Evolutionary conservation across 1,140 invertebrate species (phyloP), one percentile per base, ranked within the genome.

Genomic region (Delia radicum): DNA sequence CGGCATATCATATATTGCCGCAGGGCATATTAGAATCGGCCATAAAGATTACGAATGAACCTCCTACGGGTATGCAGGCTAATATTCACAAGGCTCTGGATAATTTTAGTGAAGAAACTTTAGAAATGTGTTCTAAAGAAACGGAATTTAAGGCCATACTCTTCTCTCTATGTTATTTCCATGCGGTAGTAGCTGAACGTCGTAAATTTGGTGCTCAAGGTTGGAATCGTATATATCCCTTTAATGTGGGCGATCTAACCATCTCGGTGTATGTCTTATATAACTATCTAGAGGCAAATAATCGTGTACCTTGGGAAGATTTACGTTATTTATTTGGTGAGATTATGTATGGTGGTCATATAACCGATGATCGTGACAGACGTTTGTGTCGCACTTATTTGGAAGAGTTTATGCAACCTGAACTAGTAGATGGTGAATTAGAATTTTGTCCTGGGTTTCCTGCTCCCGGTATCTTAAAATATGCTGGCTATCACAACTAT

Each of bases 311-410:
- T 0, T 98, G 95, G 94, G 95, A 97, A 84, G 96, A 98, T 88
- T 87, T 98, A 73, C 89, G 96, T 5, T 98, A 98, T 85, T 88
- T 98, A 2, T 97, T 98, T 86, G 96, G 96, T 0, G 96, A 98
- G 87, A 98, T 98, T 76, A 98, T 98, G 96, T 98, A 98, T 81
- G 96, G 96, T 12, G 96, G 96, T 0, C 96, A 98, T 83, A 98
- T 98, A 79, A 98, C 96, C 1, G 96, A 98, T 85, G 96, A 98
- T 84, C 97, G 96, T 95, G 96, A 98, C 87, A 88, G 96, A 74
- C 87, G 94, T 18, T 88, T 98, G 0, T 98, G 96, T 83, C 89
- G 91, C 61, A 96, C 94, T 7, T 98, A 97, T 88, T 88, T 98
- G 8, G 90, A 94, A 76, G 96, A 96, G 80, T 97, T 94, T 85